Conservation (phyloP, 1,140 invertebrate genomes). For the Ectropis grisescens region DNA sequence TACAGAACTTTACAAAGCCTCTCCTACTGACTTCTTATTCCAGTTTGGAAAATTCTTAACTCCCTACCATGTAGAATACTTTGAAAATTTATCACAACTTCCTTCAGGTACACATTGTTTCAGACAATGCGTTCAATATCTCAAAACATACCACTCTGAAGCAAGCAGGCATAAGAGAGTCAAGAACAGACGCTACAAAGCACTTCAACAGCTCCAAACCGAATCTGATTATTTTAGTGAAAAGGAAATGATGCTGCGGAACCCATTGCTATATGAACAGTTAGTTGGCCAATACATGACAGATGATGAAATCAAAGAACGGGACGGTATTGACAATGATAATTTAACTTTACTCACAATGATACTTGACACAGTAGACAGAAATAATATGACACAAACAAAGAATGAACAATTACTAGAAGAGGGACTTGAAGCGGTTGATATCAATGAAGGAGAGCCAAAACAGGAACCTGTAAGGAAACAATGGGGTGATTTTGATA, state of each 20-base stretch:
- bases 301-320: conserved; percentile 78
- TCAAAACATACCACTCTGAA: conserved; percentile 71
- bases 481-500: conserved; percentile 70
- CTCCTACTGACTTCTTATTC: conserved; percentile 77
- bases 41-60: conserved; percentile 83
- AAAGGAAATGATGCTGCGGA: conserved; percentile 91
- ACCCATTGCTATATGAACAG: conserved; percentile 91
- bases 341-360: conserved; percentile 77
- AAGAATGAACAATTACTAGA: conserved; percentile 74
- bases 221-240: conserved; percentile 91
- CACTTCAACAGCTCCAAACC: conserved; percentile 80
- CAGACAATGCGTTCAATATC: conserved; percentile 71
- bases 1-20: conserved; percentile 74
- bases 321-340: conserved; percentile 73
- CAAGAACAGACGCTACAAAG: conserved; percentile 87
- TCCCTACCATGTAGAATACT: conserved; percentile 77
- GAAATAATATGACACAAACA: conserved; percentile 74
- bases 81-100: conserved; percentile 54
- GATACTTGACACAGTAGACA: conserved; percentile 77
- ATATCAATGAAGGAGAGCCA: conserved; percentile 61
- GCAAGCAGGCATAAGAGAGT: conserved; percentile 71
- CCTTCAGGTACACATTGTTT: conserved; percentile 46
- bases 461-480: conserved; percentile 31
- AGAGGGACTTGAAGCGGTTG: conserved; percentile 35
- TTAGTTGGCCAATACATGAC: conserved; percentile 88